Evolutionary conservation across 2,113 vertebrate genomes (phyloP).

Genomic region (Datnioides undecimradiatus): DNA sequence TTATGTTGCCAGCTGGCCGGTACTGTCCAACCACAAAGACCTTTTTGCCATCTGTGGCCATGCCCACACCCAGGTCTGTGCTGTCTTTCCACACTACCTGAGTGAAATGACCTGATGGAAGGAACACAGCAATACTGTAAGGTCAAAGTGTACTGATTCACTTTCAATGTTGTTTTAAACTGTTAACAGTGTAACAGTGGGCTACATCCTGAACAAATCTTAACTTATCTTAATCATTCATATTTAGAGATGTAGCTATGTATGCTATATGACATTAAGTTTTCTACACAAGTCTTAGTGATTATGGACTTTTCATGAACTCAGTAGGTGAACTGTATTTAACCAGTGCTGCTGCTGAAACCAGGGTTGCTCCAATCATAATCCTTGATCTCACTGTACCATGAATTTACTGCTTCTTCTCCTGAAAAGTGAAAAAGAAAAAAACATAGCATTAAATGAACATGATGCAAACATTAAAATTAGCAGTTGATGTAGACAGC

Average conservation of each 20-base stretch:
- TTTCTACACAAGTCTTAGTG: background rate
- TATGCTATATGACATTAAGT: background rate
- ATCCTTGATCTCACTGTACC: slow-evolving; percentile 79
- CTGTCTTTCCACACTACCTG: slow-evolving; percentile 81
- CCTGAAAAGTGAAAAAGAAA: slow-evolving; percentile 42
- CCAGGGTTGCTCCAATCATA: slow-evolving; percentile 69
- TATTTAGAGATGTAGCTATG: background rate
- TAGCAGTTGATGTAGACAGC: background rate
- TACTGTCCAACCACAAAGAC: slow-evolving; percentile 80
- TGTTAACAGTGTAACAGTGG: too few relatives aligned
- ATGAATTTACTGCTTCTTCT: slow-evolving; percentile 69
- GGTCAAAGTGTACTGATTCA: too few relatives aligned
- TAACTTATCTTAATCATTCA: too few relatives aligned
- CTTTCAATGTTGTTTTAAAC: too few relatives aligned
- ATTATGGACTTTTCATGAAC: background rate
- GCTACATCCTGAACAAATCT: too few relatives aligned
- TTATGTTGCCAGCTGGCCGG: slow-evolving; percentile 75
- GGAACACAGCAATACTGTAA: background rate
- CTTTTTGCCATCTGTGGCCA: slow-evolving; percentile 57
- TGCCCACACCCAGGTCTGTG: slow-evolving; percentile 72
- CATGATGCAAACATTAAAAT: background rate
- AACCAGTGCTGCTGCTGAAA: slow-evolving; percentile 51
- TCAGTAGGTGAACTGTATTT: background rate
- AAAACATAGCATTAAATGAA: background rate
- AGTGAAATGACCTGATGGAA: slow-evolving; percentile 80